Conservation (phyloP, 1,140 invertebrate genomes). For the Anastrepha ludens region DNA sequence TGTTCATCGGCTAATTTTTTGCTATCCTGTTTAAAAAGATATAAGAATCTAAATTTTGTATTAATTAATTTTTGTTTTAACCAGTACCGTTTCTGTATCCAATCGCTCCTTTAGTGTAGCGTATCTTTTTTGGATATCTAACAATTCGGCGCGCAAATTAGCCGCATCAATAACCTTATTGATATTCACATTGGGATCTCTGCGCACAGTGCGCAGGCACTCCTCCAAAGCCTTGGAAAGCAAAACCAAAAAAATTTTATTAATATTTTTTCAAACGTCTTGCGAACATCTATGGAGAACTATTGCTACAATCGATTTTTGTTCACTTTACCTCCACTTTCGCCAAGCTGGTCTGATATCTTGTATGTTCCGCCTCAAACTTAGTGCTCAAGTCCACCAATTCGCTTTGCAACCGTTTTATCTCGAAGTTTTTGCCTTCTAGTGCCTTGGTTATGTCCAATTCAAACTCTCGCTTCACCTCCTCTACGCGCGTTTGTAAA, state of each 20-base stretch:
- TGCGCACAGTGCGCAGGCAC: conserved; percentile 74
- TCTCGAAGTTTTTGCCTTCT: conserved; percentile 70
- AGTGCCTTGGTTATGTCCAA: conserved; percentile 70
- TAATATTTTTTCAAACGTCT: too few species aligned
- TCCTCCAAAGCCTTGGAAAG: conserved; percentile 71
- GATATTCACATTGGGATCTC: conserved; percentile 72
- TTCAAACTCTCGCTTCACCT: conserved; percentile 71
- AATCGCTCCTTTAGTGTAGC: conserved; percentile 70
- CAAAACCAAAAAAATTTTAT: too few species aligned
- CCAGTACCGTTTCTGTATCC: conserved; percentile 71
- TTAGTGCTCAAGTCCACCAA: conserved; percentile 64
- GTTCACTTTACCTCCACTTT: conserved; percentile 64
- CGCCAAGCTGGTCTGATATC: conserved; percentile 68
- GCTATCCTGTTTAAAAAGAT: background rate
- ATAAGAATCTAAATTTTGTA: background rate
- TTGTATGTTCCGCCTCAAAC: conserved; percentile 64
- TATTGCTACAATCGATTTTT: too few species aligned
- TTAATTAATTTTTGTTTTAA: background rate
- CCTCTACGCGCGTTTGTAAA: conserved; percentile 74
- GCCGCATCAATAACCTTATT: conserved; percentile 74
- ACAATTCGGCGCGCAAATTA: conserved; percentile 76
- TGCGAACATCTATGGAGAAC: too few species aligned
- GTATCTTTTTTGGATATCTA: conserved; percentile 75
- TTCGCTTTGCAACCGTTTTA: conserved; percentile 71
- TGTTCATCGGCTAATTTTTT: conserved; percentile 64